Evolutionary conservation across 2,113 vertebrate genomes (phyloP).

Genomic region (Sorex fumeus): DNA sequence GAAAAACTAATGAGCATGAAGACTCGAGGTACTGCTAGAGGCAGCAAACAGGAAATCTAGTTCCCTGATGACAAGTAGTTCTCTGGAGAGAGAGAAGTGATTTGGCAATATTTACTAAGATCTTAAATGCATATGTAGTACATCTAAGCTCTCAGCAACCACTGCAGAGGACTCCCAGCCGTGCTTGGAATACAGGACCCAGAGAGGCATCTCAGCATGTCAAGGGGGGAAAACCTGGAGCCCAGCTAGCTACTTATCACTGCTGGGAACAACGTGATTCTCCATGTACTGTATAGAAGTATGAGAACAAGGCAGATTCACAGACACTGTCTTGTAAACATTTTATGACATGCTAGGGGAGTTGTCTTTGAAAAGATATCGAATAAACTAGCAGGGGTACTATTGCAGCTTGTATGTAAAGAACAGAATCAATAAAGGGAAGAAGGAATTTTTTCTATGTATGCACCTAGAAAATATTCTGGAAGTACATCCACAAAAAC

Average conservation of each 20-base stretch:
- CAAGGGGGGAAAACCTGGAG: background rate
- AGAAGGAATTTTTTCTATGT: background rate
- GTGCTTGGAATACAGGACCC: background rate
- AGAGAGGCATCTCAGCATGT: background rate
- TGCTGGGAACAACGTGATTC: background rate
- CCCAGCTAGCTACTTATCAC: background rate
- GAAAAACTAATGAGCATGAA: background rate
- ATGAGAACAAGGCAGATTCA: background rate
- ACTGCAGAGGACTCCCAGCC: background rate
- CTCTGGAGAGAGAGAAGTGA: background rate
- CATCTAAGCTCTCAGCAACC: background rate
- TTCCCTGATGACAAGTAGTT: background rate
- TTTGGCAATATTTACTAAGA: background rate
- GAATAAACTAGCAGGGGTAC: background rate
- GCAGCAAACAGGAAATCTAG: background rate
- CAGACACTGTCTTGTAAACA: conserved; percentile 4
- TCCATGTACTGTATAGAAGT: background rate
- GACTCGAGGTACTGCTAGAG: background rate
- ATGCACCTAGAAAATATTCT: background rate
- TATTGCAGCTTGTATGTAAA: background rate
- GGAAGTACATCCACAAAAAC: conserved; percentile 19
- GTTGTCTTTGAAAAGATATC: conserved; percentile 14
- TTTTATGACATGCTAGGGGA: background rate
- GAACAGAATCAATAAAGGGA: background rate
- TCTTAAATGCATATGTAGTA: background rate